Conservation (phyloP, 2,888 invertebrate genomes). For the Drosophila anceps region DNA sequence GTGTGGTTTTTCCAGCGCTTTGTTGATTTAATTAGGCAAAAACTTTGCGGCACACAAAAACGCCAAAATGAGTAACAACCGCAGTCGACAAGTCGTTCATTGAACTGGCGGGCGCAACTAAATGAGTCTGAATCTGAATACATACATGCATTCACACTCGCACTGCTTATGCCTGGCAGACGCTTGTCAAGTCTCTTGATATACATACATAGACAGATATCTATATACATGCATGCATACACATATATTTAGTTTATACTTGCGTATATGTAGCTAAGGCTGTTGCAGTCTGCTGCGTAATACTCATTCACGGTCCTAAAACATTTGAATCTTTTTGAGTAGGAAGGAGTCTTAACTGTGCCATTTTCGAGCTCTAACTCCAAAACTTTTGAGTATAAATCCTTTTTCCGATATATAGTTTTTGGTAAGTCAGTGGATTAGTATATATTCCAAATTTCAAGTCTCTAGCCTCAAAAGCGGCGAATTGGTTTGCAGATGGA, state of each 20-base stretch:
- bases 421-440: too few relatives aligned
- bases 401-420: too few relatives aligned
- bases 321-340: too few relatives aligned
- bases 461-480: too few relatives aligned
- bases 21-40: conserved; percentile 76
- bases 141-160: neutral
- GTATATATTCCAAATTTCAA: too few relatives aligned
- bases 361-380: too few relatives aligned
- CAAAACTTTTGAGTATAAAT: too few relatives aligned
- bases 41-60: conserved; percentile 63
- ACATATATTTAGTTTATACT: neutral
- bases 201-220: neutral
- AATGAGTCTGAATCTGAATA: conserved; percentile 35
- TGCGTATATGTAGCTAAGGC: too few relatives aligned
- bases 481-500: too few relatives aligned
- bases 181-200: conserved; percentile 7
- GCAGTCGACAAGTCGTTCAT: conserved; percentile 56
- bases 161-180: conserved; percentile 1
- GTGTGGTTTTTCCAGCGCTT: conserved; percentile 55
- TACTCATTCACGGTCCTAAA: too few relatives aligned
- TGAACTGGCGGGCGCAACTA: conserved; percentile 55
- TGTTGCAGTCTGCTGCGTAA: too few relatives aligned
- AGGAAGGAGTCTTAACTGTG: too few relatives aligned
- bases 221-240: neutral
- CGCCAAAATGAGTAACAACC: conserved; percentile 68